Conservation (phyloP, 2,113 vertebrate species). For the Bos indicus region DNA sequence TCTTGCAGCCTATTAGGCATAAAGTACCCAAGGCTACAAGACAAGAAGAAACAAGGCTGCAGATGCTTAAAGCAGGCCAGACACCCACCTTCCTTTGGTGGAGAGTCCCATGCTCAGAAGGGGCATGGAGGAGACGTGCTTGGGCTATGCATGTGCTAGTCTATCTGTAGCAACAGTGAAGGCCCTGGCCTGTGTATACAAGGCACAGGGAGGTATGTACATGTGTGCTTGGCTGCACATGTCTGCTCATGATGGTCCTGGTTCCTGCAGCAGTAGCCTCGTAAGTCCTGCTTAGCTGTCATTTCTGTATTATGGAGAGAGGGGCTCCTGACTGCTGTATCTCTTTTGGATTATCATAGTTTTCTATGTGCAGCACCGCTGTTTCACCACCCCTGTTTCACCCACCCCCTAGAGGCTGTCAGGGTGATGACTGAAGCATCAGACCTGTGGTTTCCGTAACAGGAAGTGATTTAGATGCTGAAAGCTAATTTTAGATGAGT, state of each 20-base stretch:
- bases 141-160: neutral
- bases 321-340: neutral
- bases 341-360: neutral
- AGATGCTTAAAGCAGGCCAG: neutral
- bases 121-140: neutral
- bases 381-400: neutral
- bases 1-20: neutral
- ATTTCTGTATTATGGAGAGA: neutral
- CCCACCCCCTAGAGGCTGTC: neutral
- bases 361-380: neutral
- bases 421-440: conserved; percentile 44
- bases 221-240: neutral
- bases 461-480: conserved; percentile 75
- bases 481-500: conserved; percentile 74
- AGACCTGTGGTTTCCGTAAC: conserved; percentile 67
- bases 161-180: neutral
- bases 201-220: neutral
- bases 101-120: neutral
- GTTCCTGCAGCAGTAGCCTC: neutral
- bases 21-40: neutral
- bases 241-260: neutral
- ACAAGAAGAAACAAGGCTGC: neutral
- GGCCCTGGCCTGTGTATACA: neutral
- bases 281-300: neutral
- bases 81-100: neutral